These are phyloP conservation scores for Leuctra nigra DNA, from an alignment of 2,888 invertebrate genomes.

Conservation along the genomic window DNA sequence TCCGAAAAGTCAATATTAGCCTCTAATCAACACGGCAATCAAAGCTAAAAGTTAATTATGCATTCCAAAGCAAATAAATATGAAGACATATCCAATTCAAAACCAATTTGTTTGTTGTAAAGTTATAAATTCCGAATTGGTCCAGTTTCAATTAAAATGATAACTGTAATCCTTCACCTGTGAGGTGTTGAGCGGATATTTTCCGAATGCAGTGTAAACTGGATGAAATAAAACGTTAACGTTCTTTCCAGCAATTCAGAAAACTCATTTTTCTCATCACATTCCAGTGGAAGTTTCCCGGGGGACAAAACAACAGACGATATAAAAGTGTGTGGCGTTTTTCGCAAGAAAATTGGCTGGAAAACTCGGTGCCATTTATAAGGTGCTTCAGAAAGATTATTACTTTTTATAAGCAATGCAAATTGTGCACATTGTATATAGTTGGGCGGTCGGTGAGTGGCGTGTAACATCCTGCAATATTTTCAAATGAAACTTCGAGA, in stretches of 20 bases:
- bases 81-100: no score
- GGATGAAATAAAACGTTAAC: slow-evolving; percentile 14
- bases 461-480: no score
- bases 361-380: slow-evolving; percentile 11
- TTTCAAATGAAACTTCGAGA: no score
- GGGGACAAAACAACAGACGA: slow-evolving; percentile 16
- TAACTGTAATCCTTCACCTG: no score
- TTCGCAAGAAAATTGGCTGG: slow-evolving; percentile 12
- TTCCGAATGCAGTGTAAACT: slow-evolving; percentile 7
- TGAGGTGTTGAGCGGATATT: slow-evolving; percentile 1
- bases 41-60: no score
- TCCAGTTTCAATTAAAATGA: no score
- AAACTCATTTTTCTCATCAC: slow-evolving; percentile 18
- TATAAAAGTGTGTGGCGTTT: slow-evolving; percentile 16
- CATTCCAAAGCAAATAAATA: no score
- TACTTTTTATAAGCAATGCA: slow-evolving; percentile 8
- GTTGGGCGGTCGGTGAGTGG: no score
- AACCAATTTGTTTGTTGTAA: no score
- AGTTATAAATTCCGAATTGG: no score
- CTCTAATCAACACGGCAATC: no score
- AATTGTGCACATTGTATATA: background rate
- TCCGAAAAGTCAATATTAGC: no score
- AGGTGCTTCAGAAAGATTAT: slow-evolving; percentile 9
- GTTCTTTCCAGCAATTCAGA: slow-evolving; percentile 9
- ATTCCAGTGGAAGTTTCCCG: slow-evolving; percentile 9